These are phyloP conservation scores for Trichechus manatus DNA, from an alignment of 2,113 vertebrate genomes.

Conservation along the genomic window DNA sequence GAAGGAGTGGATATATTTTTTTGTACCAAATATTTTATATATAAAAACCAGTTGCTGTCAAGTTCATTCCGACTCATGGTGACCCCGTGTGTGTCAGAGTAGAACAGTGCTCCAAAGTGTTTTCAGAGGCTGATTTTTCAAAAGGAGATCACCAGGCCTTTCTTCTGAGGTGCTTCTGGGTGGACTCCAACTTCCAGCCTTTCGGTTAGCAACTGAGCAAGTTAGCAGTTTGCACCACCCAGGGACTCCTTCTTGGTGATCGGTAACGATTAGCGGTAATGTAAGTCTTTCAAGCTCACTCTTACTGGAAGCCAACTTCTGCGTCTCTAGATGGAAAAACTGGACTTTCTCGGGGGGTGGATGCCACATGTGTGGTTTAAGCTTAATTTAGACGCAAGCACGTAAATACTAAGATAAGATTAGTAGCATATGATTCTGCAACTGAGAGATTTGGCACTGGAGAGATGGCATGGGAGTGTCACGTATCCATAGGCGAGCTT, in stretches of 20 bases:
- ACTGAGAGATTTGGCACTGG: conserved; percentile 26
- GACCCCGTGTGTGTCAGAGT: not conserved
- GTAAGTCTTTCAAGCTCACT: not conserved
- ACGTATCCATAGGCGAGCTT: conserved; percentile 33
- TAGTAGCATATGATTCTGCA: conserved; percentile 41
- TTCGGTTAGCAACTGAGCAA: not conserved
- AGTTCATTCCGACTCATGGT: not conserved
- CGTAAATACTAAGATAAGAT: not conserved
- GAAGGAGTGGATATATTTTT: not conserved
- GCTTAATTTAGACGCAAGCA: not conserved
- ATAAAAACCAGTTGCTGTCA: not conserved
- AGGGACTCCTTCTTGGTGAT: not conserved
- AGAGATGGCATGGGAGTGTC: not conserved
- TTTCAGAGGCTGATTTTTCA: not conserved
- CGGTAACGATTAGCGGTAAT: not conserved
- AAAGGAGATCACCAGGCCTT: not conserved
- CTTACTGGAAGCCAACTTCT: not conserved
- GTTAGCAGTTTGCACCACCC: not conserved
- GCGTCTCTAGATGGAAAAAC: not conserved
- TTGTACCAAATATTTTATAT: not conserved
- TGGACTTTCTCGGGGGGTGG: conserved; percentile 10
- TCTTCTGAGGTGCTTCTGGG: not conserved
- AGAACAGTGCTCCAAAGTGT: not conserved
- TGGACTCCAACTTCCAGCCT: not conserved
- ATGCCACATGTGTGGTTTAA: not conserved